These are phyloP conservation scores for Pelochelys cantorii DNA, from an alignment of 2,797 vertebrate species.

Conservation along the genomic window DNA sequence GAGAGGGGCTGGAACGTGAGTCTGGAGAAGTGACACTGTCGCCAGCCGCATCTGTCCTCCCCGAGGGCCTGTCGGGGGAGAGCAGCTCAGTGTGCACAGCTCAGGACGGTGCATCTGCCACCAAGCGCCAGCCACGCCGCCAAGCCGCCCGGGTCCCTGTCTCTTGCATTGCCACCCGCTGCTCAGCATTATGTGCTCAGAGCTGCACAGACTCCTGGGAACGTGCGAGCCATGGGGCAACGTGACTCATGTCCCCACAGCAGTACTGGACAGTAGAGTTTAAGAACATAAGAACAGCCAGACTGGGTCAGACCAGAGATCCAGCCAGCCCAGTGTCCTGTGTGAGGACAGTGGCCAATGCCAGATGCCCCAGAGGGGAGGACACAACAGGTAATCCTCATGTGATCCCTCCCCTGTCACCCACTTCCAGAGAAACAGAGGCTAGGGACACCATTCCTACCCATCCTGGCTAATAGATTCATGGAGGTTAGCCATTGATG, in stretches of 20 bases:
- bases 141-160: not conserved
- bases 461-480: too few species aligned
- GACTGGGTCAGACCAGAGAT: too few species aligned
- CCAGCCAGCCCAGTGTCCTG: too few species aligned
- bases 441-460: too few species aligned
- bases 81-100: not conserved
- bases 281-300: too few species aligned
- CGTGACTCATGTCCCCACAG: not conserved
- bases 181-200: not conserved
- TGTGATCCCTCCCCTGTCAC: too few species aligned
- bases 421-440: too few species aligned
- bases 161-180: too few species aligned
- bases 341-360: too few species aligned
- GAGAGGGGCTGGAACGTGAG: not conserved
- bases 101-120: not conserved
- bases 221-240: not conserved
- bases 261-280: rapidly evolving
- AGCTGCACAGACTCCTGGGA: not conserved
- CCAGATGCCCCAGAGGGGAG: too few species aligned
- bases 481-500: too few species aligned
- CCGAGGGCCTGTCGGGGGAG: rapidly evolving
- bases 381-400: too few species aligned
- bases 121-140: rapidly evolving
- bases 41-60: not conserved
- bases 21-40: not conserved